Conservation (phyloP, 64 coral and sea anemone species). For the Dendronephthya gigantea region DNA sequence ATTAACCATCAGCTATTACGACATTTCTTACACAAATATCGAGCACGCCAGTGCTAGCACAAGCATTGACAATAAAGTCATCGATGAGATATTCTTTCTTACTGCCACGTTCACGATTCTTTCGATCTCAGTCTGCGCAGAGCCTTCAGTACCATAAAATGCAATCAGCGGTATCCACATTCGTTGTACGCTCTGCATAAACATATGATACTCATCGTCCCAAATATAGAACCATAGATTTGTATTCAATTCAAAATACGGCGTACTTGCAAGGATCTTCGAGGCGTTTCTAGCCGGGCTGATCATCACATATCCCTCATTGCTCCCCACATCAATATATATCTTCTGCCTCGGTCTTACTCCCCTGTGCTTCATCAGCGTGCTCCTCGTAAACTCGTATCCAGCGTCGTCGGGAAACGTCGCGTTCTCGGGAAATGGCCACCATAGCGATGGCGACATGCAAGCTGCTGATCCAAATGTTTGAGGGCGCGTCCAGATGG, state of each 20-base stretch:
- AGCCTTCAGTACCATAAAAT: constrained; percentile 35
- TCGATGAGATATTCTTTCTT: not conserved
- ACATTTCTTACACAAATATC: too few species aligned
- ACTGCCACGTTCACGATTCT: not conserved
- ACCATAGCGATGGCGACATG: constrained; percentile 33
- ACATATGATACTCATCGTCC: constrained; percentile 15
- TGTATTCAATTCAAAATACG: constrained; percentile 39
- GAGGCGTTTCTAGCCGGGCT: constrained; percentile 29
- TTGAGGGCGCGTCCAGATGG: constrained; percentile 41
- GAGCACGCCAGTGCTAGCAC: too few species aligned
- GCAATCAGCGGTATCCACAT: constrained; percentile 41
- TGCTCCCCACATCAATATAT: constrained; percentile 42
- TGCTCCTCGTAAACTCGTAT: constrained; percentile 37
- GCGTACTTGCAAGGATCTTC: constrained; percentile 23
- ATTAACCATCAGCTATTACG: too few species aligned
- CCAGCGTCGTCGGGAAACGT: constrained; percentile 3
- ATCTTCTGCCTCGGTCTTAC: constrained; percentile 26
- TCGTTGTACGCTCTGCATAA: not conserved
- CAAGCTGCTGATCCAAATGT: constrained; percentile 41
- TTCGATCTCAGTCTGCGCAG: not conserved
- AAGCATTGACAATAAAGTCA: not conserved
- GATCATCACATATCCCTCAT: constrained; percentile 24
- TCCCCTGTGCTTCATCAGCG: constrained; percentile 11
- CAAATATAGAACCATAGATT: constrained; percentile 41
- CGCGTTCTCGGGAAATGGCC: constrained; percentile 33